These are phyloP conservation scores for Stomorhina lunata DNA, from an alignment of 2,888 invertebrate genomes.

Conservation along the genomic window DNA sequence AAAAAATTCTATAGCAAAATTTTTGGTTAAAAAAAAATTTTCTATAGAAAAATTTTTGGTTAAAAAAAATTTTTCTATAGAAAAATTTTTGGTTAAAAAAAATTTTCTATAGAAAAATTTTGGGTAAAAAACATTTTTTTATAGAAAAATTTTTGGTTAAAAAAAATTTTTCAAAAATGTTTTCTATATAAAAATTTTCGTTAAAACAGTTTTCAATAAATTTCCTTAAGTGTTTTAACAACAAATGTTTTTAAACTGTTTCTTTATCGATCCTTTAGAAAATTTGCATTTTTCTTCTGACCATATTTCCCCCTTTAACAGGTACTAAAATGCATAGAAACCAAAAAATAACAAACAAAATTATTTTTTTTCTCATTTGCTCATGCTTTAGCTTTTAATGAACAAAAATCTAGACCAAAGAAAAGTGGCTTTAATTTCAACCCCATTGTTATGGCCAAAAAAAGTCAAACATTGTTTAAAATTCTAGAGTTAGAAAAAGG, in stretches of 20 bases:
- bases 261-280: constrained; percentile 10
- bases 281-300: not conserved
- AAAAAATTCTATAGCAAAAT: too few relatives aligned
- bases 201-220: constrained; percentile 5
- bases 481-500: not conserved
- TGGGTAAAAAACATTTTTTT: too few relatives aligned
- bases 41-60: too few relatives aligned
- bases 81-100: too few relatives aligned
- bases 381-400: not conserved
- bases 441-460: constrained; percentile 51
- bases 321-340: not conserved
- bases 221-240: constrained; percentile 19
- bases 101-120: too few relatives aligned
- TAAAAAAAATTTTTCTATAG: too few relatives aligned
- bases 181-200: too few relatives aligned
- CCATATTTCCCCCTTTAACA: not conserved
- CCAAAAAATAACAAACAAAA: not conserved
- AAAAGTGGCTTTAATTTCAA: constrained; percentile 50
- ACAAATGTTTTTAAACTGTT: not conserved
- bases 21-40: too few relatives aligned
- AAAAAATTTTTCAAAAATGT: too few relatives aligned
- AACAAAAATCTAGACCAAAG: constrained; percentile 29
- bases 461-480: constrained; percentile 16
- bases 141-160: too few relatives aligned
- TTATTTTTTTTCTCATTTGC: not conserved